Evolutionary conservation across 1,140 invertebrate species (phyloP).

Genomic region (Magallana angulata): DNA sequence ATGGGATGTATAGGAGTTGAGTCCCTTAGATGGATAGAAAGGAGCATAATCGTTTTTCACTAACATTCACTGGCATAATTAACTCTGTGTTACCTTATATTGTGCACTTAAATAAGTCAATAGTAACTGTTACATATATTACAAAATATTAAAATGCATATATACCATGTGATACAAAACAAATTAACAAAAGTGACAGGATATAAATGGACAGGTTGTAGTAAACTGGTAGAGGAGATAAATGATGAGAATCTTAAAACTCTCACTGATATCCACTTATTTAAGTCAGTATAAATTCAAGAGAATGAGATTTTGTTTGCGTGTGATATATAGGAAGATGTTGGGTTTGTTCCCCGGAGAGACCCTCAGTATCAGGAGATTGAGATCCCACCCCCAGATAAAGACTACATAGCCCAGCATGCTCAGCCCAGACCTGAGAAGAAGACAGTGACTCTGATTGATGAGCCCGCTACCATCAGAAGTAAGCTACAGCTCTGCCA

Average conservation of each 20-base stretch:
- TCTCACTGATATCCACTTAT: background rate
- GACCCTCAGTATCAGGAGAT: conserved; percentile 48
- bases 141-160: too few relatives aligned
- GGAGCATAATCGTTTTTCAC: too few relatives aligned
- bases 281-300: too few relatives aligned
- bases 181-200: too few relatives aligned
- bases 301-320: background rate
- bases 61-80: too few relatives aligned
- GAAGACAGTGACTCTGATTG: conserved; percentile 47
- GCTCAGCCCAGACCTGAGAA: conserved; percentile 35
- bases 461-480: conserved; percentile 51
- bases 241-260: background rate
- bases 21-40: too few relatives aligned
- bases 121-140: too few relatives aligned
- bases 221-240: background rate
- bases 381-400: conserved; percentile 50
- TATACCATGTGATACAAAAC: too few relatives aligned
- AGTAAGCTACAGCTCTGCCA: conserved; percentile 14
- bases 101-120: too few relatives aligned
- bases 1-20: too few relatives aligned
- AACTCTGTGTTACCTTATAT: too few relatives aligned
- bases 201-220: background rate
- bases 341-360: conserved; percentile 58
- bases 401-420: conserved; percentile 45
- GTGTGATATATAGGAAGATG: conserved; percentile 43